Conservation (phyloP, 2,888 invertebrate genomes). For the Leucophenga montana region DNA sequence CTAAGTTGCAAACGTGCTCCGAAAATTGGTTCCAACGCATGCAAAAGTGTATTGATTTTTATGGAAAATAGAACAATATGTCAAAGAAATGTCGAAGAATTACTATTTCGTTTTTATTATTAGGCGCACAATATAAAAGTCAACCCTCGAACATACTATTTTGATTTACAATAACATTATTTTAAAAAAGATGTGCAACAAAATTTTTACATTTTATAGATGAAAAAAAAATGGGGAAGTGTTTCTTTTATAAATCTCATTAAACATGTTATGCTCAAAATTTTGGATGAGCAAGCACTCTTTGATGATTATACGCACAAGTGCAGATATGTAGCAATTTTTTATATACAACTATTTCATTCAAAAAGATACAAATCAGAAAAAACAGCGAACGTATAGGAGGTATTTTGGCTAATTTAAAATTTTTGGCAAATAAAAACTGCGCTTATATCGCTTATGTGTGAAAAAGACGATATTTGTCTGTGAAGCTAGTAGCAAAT, state of each 20-base stretch:
- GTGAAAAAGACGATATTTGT: too few relatives aligned
- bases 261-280: conserved; percentile 8
- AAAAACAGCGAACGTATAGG: not conserved
- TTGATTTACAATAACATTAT: too few relatives aligned
- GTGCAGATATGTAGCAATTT: conserved; percentile 50
- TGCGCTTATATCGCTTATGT: not conserved
- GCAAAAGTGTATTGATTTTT: too few relatives aligned
- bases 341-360: conserved; percentile 40
- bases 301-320: conserved; percentile 66
- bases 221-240: conserved; percentile 5
- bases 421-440: conserved; percentile 25
- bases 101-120: too few relatives aligned
- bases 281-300: conserved; percentile 26
- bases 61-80: too few relatives aligned
- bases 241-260: conserved; percentile 16
- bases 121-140: too few relatives aligned
- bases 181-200: too few relatives aligned
- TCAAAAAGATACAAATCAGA: conserved; percentile 43
- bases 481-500: not conserved
- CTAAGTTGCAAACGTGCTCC: too few relatives aligned
- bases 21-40: too few relatives aligned
- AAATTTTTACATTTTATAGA: too few relatives aligned
- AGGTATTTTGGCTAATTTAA: conserved; percentile 54
- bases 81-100: too few relatives aligned
- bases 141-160: too few relatives aligned